Conservation (phyloP, 2,888 invertebrate genomes). For the Ametastegia equiseti region DNA sequence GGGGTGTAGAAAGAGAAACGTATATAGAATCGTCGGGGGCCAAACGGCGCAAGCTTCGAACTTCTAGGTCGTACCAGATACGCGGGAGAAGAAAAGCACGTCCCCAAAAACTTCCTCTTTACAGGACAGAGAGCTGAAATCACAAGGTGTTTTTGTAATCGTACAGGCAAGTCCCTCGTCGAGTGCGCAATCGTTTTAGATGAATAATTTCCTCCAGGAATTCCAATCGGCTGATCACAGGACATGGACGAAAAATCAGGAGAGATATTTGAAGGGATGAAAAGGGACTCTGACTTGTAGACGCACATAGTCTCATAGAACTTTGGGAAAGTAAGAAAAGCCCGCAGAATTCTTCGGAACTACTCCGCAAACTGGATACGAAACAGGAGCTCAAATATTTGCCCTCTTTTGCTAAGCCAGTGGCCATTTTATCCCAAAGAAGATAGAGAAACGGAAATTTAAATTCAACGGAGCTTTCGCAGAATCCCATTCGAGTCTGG, state of each 20-base stretch:
- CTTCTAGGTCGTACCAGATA: slow-evolving; percentile 16
- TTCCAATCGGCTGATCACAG: too few relatives aligned
- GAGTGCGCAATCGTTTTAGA: too few relatives aligned
- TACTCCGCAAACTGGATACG: slow-evolving; percentile 2
- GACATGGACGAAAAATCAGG: too few relatives aligned
- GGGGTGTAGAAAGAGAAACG: slow-evolving; percentile 57
- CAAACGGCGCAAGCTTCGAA: slow-evolving; percentile 49
- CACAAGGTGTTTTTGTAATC: too few relatives aligned
- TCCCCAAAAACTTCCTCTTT: neutral
- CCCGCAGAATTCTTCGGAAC: neutral
- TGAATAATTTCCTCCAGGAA: too few relatives aligned
- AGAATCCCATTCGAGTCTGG: slow-evolving; percentile 1
- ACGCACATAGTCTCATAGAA: neutral
- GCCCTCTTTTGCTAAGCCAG: slow-evolving; percentile 24
- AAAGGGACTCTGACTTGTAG: neutral
- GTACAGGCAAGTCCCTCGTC: too few relatives aligned
- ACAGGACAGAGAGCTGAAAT: too few relatives aligned
- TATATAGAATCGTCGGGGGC: slow-evolving; percentile 49
- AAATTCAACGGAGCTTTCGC: slow-evolving; percentile 11
- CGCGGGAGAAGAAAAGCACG: neutral
- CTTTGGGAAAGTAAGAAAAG: neutral
- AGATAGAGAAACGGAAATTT: slow-evolving; percentile 12
- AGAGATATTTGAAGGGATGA: neutral
- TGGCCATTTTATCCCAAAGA: slow-evolving; percentile 18
- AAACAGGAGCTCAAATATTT: slow-evolving; percentile 34